Evolutionary conservation across 2,797 vertebrate genomes (phyloP).

Genomic region (Graptemys geographica): DNA sequence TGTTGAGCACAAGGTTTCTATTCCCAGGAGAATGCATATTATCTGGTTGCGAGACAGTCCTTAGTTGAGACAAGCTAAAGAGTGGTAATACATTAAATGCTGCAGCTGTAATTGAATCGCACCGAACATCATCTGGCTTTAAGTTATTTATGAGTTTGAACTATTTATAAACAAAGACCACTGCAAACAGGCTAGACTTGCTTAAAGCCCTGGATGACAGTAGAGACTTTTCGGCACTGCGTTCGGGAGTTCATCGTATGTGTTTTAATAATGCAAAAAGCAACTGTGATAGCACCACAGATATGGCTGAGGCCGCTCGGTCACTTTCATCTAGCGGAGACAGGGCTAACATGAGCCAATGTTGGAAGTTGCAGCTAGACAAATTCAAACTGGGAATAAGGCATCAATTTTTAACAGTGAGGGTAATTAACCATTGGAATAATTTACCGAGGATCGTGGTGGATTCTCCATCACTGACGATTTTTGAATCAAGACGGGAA

Average conservation of each 20-base stretch:
- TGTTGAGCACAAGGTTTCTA: constrained; percentile 5
- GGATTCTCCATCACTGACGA: not conserved
- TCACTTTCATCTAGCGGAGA: too few species aligned
- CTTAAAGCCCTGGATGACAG: not conserved
- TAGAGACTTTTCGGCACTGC: not conserved
- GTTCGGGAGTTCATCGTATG: not conserved
- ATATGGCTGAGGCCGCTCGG: not conserved
- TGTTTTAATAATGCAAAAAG: not conserved
- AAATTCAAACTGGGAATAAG: not conserved
- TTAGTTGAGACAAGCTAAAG: constrained; percentile 4
- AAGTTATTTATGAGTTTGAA: constrained; percentile 68
- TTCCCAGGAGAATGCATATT: constrained; percentile 18
- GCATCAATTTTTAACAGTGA: not conserved
- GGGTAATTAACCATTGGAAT: not conserved
- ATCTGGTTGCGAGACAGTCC: constrained; percentile 38
- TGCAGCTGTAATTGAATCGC: constrained; percentile 56
- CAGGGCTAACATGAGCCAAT: not conserved
- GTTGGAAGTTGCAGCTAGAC: not conserved
- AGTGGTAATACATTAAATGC: constrained; percentile 50
- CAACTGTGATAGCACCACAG: not conserved
- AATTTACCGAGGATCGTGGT: not conserved
- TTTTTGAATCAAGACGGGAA: not conserved
- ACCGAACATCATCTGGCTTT: constrained; percentile 53
- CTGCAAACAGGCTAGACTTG: constrained; percentile 9
- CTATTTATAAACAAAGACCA: constrained; percentile 56